Evolutionary conservation across 1,140 invertebrate species (phyloP).

Genomic region (Diorhabda elongata): DNA sequence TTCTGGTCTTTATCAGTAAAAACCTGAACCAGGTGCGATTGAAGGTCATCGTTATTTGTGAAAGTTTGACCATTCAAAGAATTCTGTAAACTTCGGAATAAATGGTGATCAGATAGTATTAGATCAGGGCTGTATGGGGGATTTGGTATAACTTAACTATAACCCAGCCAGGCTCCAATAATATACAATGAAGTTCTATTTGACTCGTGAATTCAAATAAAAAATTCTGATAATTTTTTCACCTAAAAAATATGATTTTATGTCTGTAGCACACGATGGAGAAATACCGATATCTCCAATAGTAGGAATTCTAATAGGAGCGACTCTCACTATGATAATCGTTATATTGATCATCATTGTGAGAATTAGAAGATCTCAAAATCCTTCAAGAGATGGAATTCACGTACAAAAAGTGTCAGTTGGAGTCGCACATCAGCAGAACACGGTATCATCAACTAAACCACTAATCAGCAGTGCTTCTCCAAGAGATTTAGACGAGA

Average conservation of each 20-base stretch:
- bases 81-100: too few relatives aligned
- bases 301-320: constrained; percentile 54
- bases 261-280: constrained; percentile 51
- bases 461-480: constrained; percentile 46
- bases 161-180: too few relatives aligned
- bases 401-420: constrained; percentile 32
- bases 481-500: constrained; percentile 56
- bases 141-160: too few relatives aligned
- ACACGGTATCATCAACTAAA: constrained; percentile 45
- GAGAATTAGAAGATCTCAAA: constrained; percentile 48
- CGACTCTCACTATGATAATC: constrained; percentile 52
- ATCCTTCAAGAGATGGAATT: constrained; percentile 23
- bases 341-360: constrained; percentile 53
- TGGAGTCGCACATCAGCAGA: constrained; percentile 29
- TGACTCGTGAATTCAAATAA: too few relatives aligned
- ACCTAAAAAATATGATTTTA: neutral
- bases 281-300: constrained; percentile 54
- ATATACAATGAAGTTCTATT: too few relatives aligned
- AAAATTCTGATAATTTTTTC: neutral
- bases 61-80: too few relatives aligned
- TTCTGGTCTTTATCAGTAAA: too few relatives aligned
- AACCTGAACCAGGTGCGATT: too few relatives aligned
- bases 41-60: too few relatives aligned
- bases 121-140: too few relatives aligned
- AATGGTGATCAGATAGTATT: too few relatives aligned